Conservation (phyloP, 2,797 vertebrate species). For the Morus bassanus region DNA sequence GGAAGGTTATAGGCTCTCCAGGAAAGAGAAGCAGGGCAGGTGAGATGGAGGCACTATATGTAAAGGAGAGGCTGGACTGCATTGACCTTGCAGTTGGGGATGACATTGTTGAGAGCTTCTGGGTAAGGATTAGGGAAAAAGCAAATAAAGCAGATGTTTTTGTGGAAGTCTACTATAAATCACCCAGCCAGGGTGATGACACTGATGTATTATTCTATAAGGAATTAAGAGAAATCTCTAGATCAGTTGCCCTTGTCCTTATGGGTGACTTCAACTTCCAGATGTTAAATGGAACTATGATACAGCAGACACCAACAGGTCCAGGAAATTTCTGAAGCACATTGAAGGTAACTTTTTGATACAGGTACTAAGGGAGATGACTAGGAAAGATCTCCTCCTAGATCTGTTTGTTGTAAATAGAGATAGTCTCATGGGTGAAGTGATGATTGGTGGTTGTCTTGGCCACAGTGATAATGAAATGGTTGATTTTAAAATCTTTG, state of each 20-base stretch:
- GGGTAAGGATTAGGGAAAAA: not conserved
- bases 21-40: not conserved
- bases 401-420: not conserved
- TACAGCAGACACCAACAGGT: not conserved
- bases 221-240: not conserved
- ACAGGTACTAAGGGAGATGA: not conserved
- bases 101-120: not conserved
- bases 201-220: not conserved
- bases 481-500: not conserved
- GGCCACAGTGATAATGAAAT: not conserved
- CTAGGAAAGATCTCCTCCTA: not conserved
- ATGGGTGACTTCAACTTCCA: not conserved
- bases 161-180: not conserved
- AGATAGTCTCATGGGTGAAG: not conserved
- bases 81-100: not conserved
- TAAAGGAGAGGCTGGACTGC: not conserved
- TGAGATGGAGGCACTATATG: rapidly evolving
- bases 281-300: not conserved
- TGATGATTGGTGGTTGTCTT: not conserved
- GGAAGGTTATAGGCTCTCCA: not conserved
- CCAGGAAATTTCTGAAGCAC: not conserved
- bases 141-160: not conserved
- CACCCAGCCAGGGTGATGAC: not conserved
- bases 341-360: not conserved
- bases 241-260: rapidly evolving